Conservation (phyloP, 1,140 invertebrate species). For the Drosophila nebulosa region DNA sequence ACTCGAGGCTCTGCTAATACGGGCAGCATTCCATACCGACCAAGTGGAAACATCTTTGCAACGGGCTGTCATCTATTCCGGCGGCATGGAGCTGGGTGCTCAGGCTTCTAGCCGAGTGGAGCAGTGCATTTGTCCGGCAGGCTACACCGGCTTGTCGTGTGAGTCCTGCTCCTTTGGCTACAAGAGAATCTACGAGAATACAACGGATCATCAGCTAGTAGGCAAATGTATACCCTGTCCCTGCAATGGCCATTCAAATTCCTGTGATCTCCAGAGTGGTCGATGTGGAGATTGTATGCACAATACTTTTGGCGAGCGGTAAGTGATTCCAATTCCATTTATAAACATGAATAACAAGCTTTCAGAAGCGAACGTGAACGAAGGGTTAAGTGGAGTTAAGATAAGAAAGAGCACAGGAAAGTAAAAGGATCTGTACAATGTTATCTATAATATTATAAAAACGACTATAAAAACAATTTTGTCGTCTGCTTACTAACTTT, state of each 20-base stretch:
- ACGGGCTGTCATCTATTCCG: conserved; percentile 67
- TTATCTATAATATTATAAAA: too few species aligned
- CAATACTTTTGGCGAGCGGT: conserved; percentile 84
- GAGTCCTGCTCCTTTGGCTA: conserved; percentile 93
- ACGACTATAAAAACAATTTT: too few species aligned
- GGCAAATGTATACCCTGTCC: conserved; percentile 92
- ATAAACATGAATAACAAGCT: background rate
- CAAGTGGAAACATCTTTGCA: conserved; percentile 91
- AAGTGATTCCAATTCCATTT: background rate
- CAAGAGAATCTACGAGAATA: conserved; percentile 86
- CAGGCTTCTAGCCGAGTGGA: conserved; percentile 82
- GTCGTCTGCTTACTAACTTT: too few species aligned
- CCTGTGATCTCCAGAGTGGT: conserved; percentile 90
- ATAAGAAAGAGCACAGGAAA: too few species aligned
- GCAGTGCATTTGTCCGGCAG: conserved; percentile 85
- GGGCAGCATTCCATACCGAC: conserved; percentile 96
- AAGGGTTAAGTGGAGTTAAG: too few species aligned
- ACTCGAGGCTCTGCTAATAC: conserved; percentile 90
- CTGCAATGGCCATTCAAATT: conserved; percentile 93
- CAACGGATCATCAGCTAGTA: conserved; percentile 81
- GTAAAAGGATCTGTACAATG: too few species aligned
- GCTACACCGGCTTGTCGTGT: conserved; percentile 90
- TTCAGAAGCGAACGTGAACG: too few species aligned
- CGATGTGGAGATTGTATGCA: conserved; percentile 89
- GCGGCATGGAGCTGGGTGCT: conserved; percentile 67